Evolutionary conservation across 1,140 invertebrate genomes (phyloP).

Genomic region (Drosophila subpulchrella): DNA sequence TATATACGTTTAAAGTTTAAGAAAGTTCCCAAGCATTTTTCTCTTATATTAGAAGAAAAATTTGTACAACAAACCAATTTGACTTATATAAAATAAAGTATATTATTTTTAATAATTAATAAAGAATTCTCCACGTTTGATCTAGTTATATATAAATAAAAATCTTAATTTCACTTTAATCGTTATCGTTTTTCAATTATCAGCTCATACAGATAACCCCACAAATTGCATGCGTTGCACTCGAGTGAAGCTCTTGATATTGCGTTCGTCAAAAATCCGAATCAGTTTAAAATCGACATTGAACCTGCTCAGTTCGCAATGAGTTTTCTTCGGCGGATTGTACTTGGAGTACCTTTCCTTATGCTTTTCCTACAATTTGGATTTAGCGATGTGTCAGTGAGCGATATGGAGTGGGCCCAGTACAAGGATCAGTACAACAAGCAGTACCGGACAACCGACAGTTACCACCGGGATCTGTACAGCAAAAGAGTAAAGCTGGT

Average conservation of each 20-base stretch:
- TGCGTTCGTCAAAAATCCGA: neutral
- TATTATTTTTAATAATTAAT: too few relatives aligned
- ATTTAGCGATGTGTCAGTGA: too few relatives aligned
- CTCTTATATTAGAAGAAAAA: too few relatives aligned
- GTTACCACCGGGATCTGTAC: conserved; percentile 8
- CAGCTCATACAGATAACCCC: conserved; percentile 2
- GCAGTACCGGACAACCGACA: neutral
- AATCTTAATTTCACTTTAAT: neutral
- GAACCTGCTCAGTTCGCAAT: neutral
- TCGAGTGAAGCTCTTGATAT: neutral
- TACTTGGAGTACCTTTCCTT: neutral
- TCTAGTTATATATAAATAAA: neutral
- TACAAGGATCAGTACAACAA: conserved; percentile 14
- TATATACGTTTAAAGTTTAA: neutral
- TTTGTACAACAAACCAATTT: too few relatives aligned
- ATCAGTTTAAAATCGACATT: conserved; percentile 1
- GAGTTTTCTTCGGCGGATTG: neutral
- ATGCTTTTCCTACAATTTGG: neutral
- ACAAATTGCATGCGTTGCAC: neutral
- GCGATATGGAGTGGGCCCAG: conserved; percentile 3
- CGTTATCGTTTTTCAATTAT: neutral
- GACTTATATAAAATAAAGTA: too few relatives aligned
- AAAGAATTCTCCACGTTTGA: too few relatives aligned
- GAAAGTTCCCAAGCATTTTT: neutral
- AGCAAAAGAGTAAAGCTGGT: neutral